Base-by-base conservation (phyloP, 2,888 invertebrate genomes). In the Ennomos quercinarius region DNA sequence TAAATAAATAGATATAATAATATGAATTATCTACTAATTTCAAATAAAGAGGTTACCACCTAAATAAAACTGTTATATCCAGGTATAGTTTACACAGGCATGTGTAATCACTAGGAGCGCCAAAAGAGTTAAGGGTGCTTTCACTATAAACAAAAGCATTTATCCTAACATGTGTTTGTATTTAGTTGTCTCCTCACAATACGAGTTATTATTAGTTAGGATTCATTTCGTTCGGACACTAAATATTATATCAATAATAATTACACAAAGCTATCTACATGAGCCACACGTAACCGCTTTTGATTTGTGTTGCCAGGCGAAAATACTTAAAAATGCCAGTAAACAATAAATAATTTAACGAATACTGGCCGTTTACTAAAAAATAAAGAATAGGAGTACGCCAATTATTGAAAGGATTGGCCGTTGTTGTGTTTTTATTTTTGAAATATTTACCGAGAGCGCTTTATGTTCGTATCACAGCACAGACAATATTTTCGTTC, bases 201-300 rank as follows among this genome's bases (percentile, higher is more conserved):
- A 83, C 73, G 70, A 74, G 77, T 83, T 77, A 80, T 80, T 76
- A 49, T 46, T 42, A 46, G 73, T 70, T 70, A 77, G 70, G 73
- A 68, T 72, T 81, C 80, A 78, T 83, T 83, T 84, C 83, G 75
- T 85, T 86, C 86, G 78, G 85, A 90, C 84, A 87, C 90, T 91
- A 91, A 87, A 89, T 87, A 27, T 27, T 27, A 89, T 88, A 91
- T 86, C 84, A 87, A 86, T 88, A 87, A 86, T 88, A 89, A 89
- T 91, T 88, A 91, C 89, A 91, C 89, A 84, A 91, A 91, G 91
- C 92, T 92, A 92, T 92, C 92, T 91, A 91, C 92, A 91, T 86
- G 92, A 91, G 91, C 90, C 89, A 84, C 84, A 82, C 81, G 77
- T 79, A 73, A 79, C 81, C 78, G 82, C 77, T 79, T 76, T 65